Percentiles rank a stretch among this genome's conserved stretches.
These are phyloP conservation scores for Drosophila neonasuta DNA, from an alignment of 2,888 invertebrate genomes.

Conservation along the genomic window DNA sequence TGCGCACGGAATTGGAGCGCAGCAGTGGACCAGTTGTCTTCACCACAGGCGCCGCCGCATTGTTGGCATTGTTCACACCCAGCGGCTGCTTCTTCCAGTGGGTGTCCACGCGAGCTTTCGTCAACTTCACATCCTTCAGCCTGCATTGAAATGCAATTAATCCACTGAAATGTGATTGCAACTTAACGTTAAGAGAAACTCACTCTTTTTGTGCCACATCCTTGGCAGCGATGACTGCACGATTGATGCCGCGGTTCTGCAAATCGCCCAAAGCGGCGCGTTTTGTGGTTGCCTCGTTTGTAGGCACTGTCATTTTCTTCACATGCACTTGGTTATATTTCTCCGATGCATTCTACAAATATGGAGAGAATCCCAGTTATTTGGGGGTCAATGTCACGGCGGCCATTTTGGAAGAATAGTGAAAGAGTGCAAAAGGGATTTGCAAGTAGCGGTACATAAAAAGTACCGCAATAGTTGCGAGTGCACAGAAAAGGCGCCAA, in stretches of 20 bases:
- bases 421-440: not conserved
- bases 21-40: slow-evolving; percentile 36
- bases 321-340: slow-evolving; percentile 71
- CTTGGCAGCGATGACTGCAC: slow-evolving; percentile 61
- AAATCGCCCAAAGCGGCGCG: slow-evolving; percentile 83
- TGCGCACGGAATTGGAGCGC: slow-evolving; percentile 78
- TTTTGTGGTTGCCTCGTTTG: slow-evolving; percentile 72
- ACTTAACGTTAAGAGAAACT: slow-evolving; percentile 26
- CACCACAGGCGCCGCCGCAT: slow-evolving; percentile 22
- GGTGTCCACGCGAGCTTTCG: slow-evolving; percentile 80
- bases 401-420: slow-evolving; percentile 59
- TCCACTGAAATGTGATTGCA: not conserved
- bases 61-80: slow-evolving; percentile 36
- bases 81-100: slow-evolving; percentile 79
- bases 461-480: slow-evolving; percentile 25
- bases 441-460: slow-evolving; percentile 51
- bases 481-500: slow-evolving; percentile 42
- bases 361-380: slow-evolving; percentile 7
- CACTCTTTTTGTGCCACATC: slow-evolving; percentile 79
- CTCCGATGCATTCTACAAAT: slow-evolving; percentile 76
- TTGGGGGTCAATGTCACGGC: slow-evolving; percentile 27
- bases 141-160: slow-evolving; percentile 39
- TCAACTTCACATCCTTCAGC: slow-evolving; percentile 65
- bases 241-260: slow-evolving; percentile 82
- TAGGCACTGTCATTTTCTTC: slow-evolving; percentile 75